phyloP scores from a whole-genome alignment of 23 tunicate genomes.

The Styela clava region DNA sequence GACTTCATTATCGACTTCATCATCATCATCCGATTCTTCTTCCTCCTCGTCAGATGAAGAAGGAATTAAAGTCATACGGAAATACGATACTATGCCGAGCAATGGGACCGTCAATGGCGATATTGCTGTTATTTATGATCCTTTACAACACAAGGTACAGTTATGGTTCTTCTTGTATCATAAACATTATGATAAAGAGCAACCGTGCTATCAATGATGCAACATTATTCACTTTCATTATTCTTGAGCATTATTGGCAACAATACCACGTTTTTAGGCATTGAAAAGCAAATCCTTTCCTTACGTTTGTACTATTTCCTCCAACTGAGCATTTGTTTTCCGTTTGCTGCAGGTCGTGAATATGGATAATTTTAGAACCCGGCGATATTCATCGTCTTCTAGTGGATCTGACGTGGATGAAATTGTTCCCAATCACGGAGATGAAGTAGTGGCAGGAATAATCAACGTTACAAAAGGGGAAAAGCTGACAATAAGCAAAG shows the following conservation, averaged over 20 bases:
- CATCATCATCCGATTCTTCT: not conserved
- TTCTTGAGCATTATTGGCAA: too few species aligned
- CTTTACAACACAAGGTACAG: not conserved
- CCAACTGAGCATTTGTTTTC: too few species aligned
- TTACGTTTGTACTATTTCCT: too few species aligned
- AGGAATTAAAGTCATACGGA: constrained; percentile 60
- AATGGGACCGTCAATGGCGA: not conserved
- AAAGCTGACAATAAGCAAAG: constrained; percentile 84
- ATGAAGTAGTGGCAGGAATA: constrained; percentile 82
- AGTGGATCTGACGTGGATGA: not conserved
- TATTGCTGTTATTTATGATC: constrained; percentile 1
- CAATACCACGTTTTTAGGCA: too few species aligned
- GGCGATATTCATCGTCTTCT: not conserved
- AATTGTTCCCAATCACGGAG: constrained; percentile 20
- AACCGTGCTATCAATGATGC: too few species aligned
- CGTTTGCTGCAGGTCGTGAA: constrained; percentile 9
- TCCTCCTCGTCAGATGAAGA: constrained; percentile 30
- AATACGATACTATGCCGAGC: constrained; percentile 25
- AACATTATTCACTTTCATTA: too few species aligned
- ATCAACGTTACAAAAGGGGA: constrained; percentile 90
- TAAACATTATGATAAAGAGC: not conserved
- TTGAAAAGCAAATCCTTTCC: too few species aligned
- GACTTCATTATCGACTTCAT: not conserved
- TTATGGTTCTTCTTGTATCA: not conserved
- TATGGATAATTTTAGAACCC: not conserved